Evolutionary conservation across 2,797 vertebrate species (phyloP).

Genomic region (Paedocypris micromegethes): DNA sequence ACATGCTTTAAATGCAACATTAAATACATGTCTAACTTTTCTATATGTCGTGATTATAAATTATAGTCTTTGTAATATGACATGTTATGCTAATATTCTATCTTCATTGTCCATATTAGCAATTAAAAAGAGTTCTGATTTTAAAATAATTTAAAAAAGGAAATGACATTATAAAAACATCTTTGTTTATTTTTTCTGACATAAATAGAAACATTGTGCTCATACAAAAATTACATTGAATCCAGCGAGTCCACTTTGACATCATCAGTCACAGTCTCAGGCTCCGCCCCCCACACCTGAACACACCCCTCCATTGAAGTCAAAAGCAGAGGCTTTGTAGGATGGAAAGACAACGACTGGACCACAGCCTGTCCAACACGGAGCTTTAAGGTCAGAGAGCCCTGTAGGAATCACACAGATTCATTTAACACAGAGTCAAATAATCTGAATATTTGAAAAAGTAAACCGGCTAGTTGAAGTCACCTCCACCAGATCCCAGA

Average conservation of each 20-base stretch:
- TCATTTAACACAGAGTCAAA: neutral
- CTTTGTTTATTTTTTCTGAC: no score
- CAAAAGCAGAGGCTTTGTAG: constrained; percentile 73
- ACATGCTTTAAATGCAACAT: no score
- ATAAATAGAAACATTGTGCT: no score
- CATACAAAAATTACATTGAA: no score
- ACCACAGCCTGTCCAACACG: constrained; percentile 77
- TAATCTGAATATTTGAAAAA: neutral
- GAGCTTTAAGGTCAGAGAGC: constrained; percentile 72
- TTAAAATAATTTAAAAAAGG: no score
- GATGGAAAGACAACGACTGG: constrained; percentile 86
- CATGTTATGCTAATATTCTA: no score
- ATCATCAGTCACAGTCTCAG: constrained; percentile 56
- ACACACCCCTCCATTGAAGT: constrained; percentile 74
- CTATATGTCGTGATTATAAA: no score
- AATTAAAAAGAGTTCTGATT: no score
- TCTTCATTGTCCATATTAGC: no score
- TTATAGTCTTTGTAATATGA: no score
- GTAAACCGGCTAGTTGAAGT: constrained; percentile 2
- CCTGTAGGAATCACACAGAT: constrained; percentile 58
- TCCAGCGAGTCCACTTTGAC: constrained; percentile 7
- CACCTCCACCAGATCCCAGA: constrained; percentile 80
- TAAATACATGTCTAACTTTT: no score
- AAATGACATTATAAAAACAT: no score
- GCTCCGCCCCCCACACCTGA: constrained; percentile 79